Evolutionary conservation across 2,113 vertebrate species (phyloP).

Genomic region (Poecilia latipinna): DNA sequence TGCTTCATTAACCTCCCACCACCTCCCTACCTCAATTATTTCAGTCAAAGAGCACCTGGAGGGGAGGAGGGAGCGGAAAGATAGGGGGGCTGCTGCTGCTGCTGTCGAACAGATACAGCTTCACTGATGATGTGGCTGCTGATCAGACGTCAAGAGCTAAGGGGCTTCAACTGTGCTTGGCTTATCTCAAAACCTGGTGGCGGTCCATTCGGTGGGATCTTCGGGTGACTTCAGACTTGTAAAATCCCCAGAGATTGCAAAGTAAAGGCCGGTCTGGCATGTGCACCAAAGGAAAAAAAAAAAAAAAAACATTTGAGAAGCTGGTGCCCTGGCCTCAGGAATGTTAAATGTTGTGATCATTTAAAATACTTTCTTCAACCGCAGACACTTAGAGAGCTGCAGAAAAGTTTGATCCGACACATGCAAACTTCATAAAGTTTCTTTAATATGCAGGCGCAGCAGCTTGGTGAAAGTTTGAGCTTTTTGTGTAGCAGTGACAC

Average conservation of each 20-base stretch:
- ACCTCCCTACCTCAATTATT: constrained; percentile 79
- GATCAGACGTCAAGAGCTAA: constrained; percentile 55
- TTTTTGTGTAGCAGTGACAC: constrained; percentile 17
- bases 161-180: constrained; percentile 43
- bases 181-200: constrained; percentile 72
- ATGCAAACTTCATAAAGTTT: constrained; percentile 10
- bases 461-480: constrained; percentile 38
- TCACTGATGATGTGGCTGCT: constrained; percentile 34
- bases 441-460: constrained; percentile 29
- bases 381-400: constrained; percentile 40
- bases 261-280: constrained; percentile 25
- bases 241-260: constrained; percentile 55
- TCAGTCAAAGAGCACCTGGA: constrained; percentile 74
- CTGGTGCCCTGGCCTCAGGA: constrained; percentile 46
- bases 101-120: constrained; percentile 63
- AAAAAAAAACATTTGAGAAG: constrained; percentile 12
- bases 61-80: constrained; percentile 15
- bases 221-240: constrained; percentile 54
- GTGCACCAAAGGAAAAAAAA: constrained; percentile 12
- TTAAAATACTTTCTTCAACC: constrained; percentile 65
- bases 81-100: constrained; percentile 48
- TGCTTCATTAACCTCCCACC: constrained; percentile 85
- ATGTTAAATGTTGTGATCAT: constrained; percentile 70
- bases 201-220: constrained; percentile 65
- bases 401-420: constrained; percentile 40